Conservation (phyloP, 2,888 invertebrate genomes). For the Oxystoma pomonae region DNA sequence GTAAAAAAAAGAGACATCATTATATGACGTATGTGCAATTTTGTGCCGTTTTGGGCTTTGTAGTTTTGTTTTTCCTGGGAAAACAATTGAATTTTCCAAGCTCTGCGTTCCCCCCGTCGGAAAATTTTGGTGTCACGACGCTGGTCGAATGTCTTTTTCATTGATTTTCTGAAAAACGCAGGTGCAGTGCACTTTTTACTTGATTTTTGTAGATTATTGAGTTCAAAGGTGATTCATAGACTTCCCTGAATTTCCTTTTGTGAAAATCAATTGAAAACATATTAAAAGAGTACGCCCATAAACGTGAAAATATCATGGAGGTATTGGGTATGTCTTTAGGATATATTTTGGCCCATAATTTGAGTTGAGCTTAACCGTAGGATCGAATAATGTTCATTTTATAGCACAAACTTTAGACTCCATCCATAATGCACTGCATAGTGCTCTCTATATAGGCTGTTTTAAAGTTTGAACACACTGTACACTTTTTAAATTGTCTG, state of each 20-base stretch:
- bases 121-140: neutral
- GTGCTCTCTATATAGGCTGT: no score
- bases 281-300: neutral
- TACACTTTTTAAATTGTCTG: neutral
- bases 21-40: neutral
- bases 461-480: no score
- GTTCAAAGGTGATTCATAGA: slow-evolving; percentile 5
- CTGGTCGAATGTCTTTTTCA: slow-evolving; percentile 16
- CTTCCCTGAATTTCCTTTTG: neutral
- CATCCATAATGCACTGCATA: no score
- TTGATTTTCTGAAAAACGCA: slow-evolving; percentile 34
- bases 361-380: no score
- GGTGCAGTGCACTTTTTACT: slow-evolving; percentile 26
- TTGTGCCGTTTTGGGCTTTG: neutral
- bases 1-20: neutral
- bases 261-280: neutral
- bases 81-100: slow-evolving; percentile 2
- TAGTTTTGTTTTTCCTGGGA: slow-evolving; percentile 7
- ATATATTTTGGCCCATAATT: no score
- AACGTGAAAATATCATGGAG: neutral
- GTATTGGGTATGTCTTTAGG: neutral
- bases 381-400: no score
- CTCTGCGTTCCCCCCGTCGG: neutral
- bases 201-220: slow-evolving; percentile 20
- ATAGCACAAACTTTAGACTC: no score